Evolutionary conservation across 1,140 invertebrate species (phyloP), one percentile per base, ranked within the genome.

Genomic region (Drosophila yakuba): DNA sequence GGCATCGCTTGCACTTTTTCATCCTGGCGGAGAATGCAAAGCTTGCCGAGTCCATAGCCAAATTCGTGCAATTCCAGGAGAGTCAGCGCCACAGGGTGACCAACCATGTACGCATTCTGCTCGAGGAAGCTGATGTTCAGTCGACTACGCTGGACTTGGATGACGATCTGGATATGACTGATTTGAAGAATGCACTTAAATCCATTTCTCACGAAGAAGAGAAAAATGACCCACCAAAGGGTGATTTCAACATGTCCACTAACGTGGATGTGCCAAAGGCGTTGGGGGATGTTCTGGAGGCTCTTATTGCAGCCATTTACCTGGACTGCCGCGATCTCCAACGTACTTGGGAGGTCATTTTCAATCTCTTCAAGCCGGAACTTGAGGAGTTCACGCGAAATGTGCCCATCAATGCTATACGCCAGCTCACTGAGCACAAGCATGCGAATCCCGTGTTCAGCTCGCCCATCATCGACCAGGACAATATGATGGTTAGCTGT

Each of bases 281-380:
- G n/a, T 93, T 99, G 12, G 98, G 98, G 4, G 98, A 99, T 93
- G 94, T 99, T 48, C 97, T 98, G 92, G 98, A 99, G 93, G 97
- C 98, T 0, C 88, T 98, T 0, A 96, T 97, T 54, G 98, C 98
- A 7, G 98, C 98, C 0, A 96, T 99, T 67, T 99, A 96, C 91
- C 92, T 99, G 10, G 98, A 99, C 93, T 96, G 95, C 90, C 96
- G 96, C 83, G 93, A 95, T 90, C 91, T 99, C n/a, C 91, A 95
- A 8, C 93, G 93, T 4, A 96, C 97, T 0, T 99, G 98, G 98
- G 92, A 94, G 25, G 95, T 99, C 0, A 94, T 97, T 69, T 97
- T 96, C 84, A 91, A 90, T 23, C 92, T 97, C 2, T 96, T 97
- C 95, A 93, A 95, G 68, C 93, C 94, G 41, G 96, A 97, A 93